Percentiles rank a stretch among this genome's conserved stretches.
Conservation (phyloP, 2,888 invertebrate species). For the Limulus polyphemus region DNA sequence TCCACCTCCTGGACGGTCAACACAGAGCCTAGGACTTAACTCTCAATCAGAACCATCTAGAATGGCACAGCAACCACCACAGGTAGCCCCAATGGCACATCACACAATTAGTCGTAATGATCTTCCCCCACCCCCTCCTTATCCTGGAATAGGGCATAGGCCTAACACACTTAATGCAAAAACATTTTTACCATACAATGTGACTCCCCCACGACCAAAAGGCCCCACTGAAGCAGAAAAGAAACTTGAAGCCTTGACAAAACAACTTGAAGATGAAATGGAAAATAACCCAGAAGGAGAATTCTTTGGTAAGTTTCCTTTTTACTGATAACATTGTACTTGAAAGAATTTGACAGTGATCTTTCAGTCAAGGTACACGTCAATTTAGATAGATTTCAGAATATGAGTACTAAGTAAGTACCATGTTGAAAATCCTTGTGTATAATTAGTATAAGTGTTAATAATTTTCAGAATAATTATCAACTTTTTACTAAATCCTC, state of each 20-base stretch:
- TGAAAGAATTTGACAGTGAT: background rate
- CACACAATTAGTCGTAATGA: conserved; percentile 4
- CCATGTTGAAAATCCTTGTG: no score
- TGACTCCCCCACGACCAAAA: conserved; percentile 68
- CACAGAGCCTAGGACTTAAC: background rate
- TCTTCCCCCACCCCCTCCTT: conserved; percentile 26
- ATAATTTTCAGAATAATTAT: no score
- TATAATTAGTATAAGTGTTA: no score
- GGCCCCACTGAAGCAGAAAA: conserved; percentile 82
- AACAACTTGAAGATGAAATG: conserved; percentile 88
- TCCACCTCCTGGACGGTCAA: conserved; percentile 5
- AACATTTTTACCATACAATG: conserved; percentile 62
- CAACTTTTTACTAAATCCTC: no score
- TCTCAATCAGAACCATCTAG: conserved; percentile 26
- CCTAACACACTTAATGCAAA: conserved; percentile 21
- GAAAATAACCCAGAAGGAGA: conserved; percentile 90
- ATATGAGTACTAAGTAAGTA: no score
- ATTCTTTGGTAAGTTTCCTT: conserved; percentile 68
- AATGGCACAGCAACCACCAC: conserved; percentile 26
- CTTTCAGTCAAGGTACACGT: background rate
- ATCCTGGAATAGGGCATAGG: conserved; percentile 23
- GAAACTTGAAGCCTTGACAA: conserved; percentile 81
- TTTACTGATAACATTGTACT: background rate
- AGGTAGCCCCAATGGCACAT: conserved; percentile 7
- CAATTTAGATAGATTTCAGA: background rate